Evolutionary conservation across 2,113 vertebrate species (phyloP).

Genomic region (Rostratula benghalensis): DNA sequence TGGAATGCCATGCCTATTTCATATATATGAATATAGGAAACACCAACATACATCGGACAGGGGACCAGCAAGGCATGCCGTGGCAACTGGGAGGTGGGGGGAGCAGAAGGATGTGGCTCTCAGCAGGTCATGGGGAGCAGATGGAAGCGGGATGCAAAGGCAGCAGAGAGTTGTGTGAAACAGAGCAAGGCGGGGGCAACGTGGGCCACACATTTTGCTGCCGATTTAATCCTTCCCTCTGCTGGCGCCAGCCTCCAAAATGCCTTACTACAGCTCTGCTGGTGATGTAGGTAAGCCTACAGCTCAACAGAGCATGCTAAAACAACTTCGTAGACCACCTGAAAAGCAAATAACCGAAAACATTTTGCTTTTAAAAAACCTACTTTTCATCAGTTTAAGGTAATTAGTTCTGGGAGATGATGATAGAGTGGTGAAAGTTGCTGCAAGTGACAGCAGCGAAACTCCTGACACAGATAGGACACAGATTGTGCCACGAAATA

Average conservation of each 20-base stretch:
- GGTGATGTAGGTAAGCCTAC: background rate
- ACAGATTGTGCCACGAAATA: constrained; percentile 77
- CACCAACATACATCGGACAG: background rate
- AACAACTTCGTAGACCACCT: constrained; percentile 34
- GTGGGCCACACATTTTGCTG: background rate
- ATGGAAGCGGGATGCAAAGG: background rate
- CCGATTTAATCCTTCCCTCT: background rate
- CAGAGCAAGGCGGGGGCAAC: background rate
- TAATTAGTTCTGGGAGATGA: constrained; percentile 76
- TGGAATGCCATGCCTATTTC: no score
- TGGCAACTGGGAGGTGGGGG: background rate
- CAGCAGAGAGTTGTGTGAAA: background rate
- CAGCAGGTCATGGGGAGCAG: background rate
- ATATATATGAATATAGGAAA: no score
- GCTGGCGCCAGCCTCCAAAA: background rate
- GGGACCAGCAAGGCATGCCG: background rate
- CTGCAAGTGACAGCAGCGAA: constrained; percentile 60
- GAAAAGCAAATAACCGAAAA: constrained; percentile 57
- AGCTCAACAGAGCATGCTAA: background rate
- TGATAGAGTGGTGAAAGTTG: constrained; percentile 56
- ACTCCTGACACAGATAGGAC: constrained; percentile 69
- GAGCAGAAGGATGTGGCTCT: background rate
- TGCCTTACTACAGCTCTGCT: background rate
- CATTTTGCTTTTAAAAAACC: constrained; percentile 25
- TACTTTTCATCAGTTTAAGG: constrained; percentile 64